Base-by-base conservation (phyloP, 2,888 invertebrate species). In the Clitarchus hookeri region DNA sequence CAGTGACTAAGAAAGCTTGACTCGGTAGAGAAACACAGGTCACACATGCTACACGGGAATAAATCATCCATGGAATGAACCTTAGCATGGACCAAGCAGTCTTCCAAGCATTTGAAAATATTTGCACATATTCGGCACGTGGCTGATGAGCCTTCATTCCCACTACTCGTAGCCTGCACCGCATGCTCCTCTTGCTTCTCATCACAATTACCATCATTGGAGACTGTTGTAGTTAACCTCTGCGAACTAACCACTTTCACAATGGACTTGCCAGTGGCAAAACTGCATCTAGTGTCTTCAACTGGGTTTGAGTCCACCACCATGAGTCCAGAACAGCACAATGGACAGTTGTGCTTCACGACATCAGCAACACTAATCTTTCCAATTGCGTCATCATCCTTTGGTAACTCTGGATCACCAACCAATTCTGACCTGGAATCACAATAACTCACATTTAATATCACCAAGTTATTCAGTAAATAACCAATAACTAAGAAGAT, bases 21-120 rank as follows among this genome's bases (percentile, higher is more conserved):
- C 44, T 87, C 87, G 25, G 54, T 84, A 77, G 84, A 79, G 80
- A 87, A 87, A 83, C 85, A 84, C 25, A 87, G 65, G 27, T 87
- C 84, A 48, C 88, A 88, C 44, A 88, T n/a, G 25, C 85, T 85
- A 83, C 88, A 88, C 2, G 88, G 88, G 82, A 84, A 87, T n/a
- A 86, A 44, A 54, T 85, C 87, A 23, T 85, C 80, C 23, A 85
- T 65, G 44, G 84, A 78, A 36, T 88, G 88, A 13, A 44, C 84
- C 48, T 85, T 84, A 0, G 86, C 84, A 77, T 88, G 88, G 27
- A 27, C 84, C 85, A 88, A 53, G 54, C 87, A 87, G 12, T 83
- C 19, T 25, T 88, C 88, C 65, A 85, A 44, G n/a, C 80, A 85
- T 19, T 85, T 83, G 82, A 87, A 88, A 26, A 84, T 79, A n/a